A percentile compares a stretch with the other conserved stretches of the same genome.
phyloP scores from a whole-genome alignment of 2,797 vertebrate species.

The Acanthurus tractus region DNA sequence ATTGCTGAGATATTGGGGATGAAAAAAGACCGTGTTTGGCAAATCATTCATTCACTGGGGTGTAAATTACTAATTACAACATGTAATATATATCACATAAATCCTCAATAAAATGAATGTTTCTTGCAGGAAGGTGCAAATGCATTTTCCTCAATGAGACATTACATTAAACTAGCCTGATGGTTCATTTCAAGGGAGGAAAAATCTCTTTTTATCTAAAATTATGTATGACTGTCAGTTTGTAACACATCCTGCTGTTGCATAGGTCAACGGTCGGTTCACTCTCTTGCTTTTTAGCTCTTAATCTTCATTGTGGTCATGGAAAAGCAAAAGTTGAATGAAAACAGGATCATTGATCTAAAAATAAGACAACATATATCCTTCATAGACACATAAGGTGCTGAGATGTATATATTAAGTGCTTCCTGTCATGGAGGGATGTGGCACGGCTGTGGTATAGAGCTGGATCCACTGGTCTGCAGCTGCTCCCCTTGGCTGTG shows the following conservation, averaged over 20 bases:
- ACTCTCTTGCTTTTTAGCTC: constrained; percentile 24
- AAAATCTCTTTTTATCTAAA: constrained; percentile 36
- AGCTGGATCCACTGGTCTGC: constrained; percentile 65
- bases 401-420: constrained; percentile 74
- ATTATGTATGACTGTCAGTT: constrained; percentile 31
- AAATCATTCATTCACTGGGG: constrained; percentile 59
- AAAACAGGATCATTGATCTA: constrained; percentile 64
- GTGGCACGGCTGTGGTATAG: constrained; percentile 53
- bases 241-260: constrained; percentile 20
- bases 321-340: constrained; percentile 48
- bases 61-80: constrained; percentile 69
- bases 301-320: constrained; percentile 29
- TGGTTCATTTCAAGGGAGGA: constrained; percentile 28
- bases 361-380: constrained; percentile 68
- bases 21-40: constrained; percentile 42
- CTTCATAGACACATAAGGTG: constrained; percentile 68
- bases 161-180: constrained; percentile 25
- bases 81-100: constrained; percentile 56
- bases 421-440: constrained; percentile 75
- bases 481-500: constrained; percentile 72
- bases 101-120: constrained; percentile 58
- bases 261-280: constrained; percentile 8
- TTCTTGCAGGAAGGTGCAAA: constrained; percentile 44
- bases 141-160: constrained; percentile 44
- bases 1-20: constrained; percentile 58